Evolutionary conservation across 2,113 vertebrate genomes (phyloP).

Genomic region (Aegotheles bennettii): DNA sequence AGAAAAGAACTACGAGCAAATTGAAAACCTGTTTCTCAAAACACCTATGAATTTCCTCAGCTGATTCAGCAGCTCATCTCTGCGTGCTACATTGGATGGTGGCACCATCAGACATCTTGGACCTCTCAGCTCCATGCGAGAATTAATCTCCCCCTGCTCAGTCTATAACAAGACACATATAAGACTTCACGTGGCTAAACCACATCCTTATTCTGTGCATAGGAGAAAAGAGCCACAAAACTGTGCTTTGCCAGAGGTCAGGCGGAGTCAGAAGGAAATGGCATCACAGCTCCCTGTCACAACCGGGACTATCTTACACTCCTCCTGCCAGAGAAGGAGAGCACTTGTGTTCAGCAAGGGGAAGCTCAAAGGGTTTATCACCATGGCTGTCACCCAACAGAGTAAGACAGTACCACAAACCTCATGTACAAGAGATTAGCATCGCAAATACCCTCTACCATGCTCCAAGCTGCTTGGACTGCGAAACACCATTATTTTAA

Average conservation of each 20-base stretch:
- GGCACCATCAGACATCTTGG: background rate
- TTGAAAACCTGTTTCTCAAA: background rate
- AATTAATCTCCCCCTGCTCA: background rate
- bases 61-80: background rate
- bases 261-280: background rate
- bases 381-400: accelerated
- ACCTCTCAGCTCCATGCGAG: accelerated
- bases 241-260: background rate
- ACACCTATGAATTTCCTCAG: background rate
- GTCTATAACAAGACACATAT: background rate
- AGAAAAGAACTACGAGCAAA: background rate
- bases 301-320: background rate
- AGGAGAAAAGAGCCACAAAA: background rate
- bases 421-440: accelerated
- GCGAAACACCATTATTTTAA: background rate
- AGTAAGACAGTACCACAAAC: background rate
- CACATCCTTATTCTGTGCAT: accelerated
- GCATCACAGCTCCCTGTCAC: background rate
- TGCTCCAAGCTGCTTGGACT: background rate
- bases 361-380: background rate
- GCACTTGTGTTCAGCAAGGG: background rate
- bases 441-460: background rate
- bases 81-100: accelerated
- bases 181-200: background rate
- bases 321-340: background rate